phyloP scores from a whole-genome alignment of 2,797 vertebrate species.

The Heterohyrax brucei region DNA sequence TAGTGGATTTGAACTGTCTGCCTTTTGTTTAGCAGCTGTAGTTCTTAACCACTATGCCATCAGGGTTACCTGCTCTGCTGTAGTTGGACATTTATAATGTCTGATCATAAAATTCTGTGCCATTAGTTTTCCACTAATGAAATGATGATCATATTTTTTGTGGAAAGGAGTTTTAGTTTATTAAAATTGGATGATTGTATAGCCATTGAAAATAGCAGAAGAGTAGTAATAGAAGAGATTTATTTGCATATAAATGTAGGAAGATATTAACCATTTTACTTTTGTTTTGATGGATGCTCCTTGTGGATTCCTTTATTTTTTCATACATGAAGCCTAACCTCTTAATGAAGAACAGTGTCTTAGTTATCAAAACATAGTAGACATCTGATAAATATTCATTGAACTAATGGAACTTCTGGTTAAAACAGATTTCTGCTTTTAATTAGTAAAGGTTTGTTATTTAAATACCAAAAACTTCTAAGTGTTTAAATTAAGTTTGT shows the following conservation, averaged over 20 bases:
- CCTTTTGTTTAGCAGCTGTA: too few species aligned
- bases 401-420: neutral
- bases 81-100: neutral
- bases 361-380: neutral
- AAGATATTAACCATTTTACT: neutral
- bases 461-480: conserved; percentile 32
- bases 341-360: neutral
- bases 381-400: conserved; percentile 27
- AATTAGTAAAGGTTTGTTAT: conserved; percentile 58
- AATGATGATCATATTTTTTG: neutral
- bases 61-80: neutral
- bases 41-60: too few species aligned
- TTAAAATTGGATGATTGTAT: neutral
- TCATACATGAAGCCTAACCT: neutral
- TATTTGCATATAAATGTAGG: neutral
- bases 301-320: conserved; percentile 4
- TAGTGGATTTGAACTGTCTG: too few species aligned
- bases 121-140: neutral
- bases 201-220: neutral
- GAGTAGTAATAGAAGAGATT: conserved; percentile 45
- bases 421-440: neutral
- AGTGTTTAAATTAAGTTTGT: conserved; percentile 70
- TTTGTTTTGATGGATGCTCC: conserved; percentile 32
- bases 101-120: neutral
- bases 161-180: neutral